phyloP scores from a whole-genome alignment of 2,797 vertebrate genomes.

The Pseudomugil gertrudae region DNA sequence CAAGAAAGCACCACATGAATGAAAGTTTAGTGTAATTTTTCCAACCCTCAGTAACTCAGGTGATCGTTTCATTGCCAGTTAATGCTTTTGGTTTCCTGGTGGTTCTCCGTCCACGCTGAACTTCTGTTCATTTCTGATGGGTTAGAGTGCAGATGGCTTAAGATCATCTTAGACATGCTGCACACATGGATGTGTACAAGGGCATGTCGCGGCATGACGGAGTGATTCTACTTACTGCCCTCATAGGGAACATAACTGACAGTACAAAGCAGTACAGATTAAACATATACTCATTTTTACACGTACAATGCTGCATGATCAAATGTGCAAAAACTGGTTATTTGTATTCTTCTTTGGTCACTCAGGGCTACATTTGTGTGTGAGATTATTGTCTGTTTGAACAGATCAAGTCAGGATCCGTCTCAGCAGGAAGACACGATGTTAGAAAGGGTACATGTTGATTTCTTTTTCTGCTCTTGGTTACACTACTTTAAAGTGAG shows the following conservation, averaged over 20 bases:
- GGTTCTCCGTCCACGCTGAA: conserved; percentile 35
- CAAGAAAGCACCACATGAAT: conserved; percentile 4
- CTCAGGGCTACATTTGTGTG: conserved; percentile 65
- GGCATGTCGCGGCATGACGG: conserved; percentile 22
- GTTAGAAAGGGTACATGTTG: conserved; percentile 21
- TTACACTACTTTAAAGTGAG: conserved; percentile 16
- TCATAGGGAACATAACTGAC: conserved; percentile 49
- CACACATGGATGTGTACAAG: conserved; percentile 7
- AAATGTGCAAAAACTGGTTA: conserved; percentile 21
- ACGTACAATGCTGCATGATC: conserved; percentile 42
- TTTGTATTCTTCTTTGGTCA: conserved; percentile 40
- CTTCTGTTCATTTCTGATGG: conserved; percentile 15
- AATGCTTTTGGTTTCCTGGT: conserved; percentile 9
- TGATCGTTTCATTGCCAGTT: conserved; percentile 30
- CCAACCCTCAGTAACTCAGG: conserved; percentile 48
- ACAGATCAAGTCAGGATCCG: conserved; percentile 45
- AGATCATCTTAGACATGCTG: conserved; percentile 6
- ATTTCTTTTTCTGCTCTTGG: neutral
- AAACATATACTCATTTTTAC: conserved; percentile 19
- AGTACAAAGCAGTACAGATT: conserved; percentile 25
- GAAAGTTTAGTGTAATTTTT: conserved; percentile 5
- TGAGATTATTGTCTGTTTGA: conserved; percentile 35
- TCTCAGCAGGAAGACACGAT: conserved; percentile 15
- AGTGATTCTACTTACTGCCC: conserved; percentile 35
- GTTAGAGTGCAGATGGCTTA: conserved; percentile 14